These are phyloP conservation scores for Chanos chanos DNA, from an alignment of 2,797 vertebrate species.

Conservation along the genomic window DNA sequence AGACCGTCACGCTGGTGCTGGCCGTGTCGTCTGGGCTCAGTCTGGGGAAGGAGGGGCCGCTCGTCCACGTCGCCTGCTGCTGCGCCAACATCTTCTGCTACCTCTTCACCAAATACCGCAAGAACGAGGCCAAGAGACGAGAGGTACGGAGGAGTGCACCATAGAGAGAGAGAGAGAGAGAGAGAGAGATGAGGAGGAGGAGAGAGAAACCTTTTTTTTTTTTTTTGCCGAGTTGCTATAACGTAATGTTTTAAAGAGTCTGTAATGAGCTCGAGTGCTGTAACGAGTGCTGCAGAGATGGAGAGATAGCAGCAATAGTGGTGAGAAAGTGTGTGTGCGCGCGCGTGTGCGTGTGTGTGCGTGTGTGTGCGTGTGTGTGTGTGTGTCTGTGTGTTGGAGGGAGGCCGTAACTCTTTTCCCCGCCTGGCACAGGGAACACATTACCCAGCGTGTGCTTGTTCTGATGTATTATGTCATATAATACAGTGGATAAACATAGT, in stretches of 20 bases:
- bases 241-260: too few species aligned
- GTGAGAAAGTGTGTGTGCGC: background rate
- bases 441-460: background rate
- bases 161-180: too few species aligned
- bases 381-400: background rate
- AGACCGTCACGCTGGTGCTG: slow-evolving; percentile 92
- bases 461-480: background rate
- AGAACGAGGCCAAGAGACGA: slow-evolving; percentile 92
- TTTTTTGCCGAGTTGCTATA: too few species aligned
- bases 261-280: background rate
- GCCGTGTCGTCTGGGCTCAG: slow-evolving; percentile 92
- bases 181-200: background rate
- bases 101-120: slow-evolving; percentile 93
- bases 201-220: too few species aligned
- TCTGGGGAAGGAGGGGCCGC: slow-evolving; percentile 92
- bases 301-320: slow-evolving; percentile 4
- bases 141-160: slow-evolving; percentile 75
- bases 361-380: background rate
- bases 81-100: slow-evolving; percentile 95
- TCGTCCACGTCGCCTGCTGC: slow-evolving; percentile 96
- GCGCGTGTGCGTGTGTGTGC: background rate
- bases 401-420: background rate
- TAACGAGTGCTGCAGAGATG: slow-evolving; percentile 19
- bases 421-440: too few species aligned
- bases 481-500: background rate